Conservation (phyloP, 2,113 vertebrate species). For the Hemicordylus capensis region DNA sequence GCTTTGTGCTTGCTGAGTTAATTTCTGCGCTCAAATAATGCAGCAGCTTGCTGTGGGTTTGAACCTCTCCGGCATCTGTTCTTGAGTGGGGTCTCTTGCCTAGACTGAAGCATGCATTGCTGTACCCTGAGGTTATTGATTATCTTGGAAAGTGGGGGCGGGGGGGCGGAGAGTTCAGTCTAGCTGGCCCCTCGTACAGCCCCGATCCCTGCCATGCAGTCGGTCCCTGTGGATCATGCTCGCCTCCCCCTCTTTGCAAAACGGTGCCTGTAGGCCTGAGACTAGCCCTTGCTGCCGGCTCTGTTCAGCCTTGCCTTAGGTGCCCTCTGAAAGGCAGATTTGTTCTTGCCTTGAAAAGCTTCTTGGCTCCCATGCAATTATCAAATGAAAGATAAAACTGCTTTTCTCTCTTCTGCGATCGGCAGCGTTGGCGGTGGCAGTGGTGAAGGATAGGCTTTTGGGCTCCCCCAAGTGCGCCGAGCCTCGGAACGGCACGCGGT, state of each 20-base stretch:
- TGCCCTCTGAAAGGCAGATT: neutral
- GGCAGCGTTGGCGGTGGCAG: slow-evolving; percentile 31
- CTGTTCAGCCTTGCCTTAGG: neutral
- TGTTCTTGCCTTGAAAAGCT: neutral
- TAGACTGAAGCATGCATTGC: neutral
- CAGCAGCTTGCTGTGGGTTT: neutral
- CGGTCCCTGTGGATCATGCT: neutral
- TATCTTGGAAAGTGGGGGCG: neutral
- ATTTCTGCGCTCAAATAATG: neutral
- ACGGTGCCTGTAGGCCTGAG: neutral
- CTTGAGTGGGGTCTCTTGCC: neutral
- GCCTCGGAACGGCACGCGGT: slow-evolving; percentile 9
- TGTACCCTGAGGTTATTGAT: neutral
- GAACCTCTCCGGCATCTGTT: neutral
- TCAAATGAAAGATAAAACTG: slow-evolving; percentile 55
- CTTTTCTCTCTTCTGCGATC: slow-evolving; percentile 28
- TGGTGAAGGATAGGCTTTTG: neutral
- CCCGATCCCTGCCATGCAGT: neutral
- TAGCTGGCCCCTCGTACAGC: too few relatives aligned
- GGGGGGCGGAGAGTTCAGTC: neutral
- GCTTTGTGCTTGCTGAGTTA: neutral
- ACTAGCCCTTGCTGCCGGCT: neutral
- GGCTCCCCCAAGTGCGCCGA: neutral
- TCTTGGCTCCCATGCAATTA: slow-evolving; percentile 46
- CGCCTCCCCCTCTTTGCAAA: neutral